These are phyloP conservation scores for rabbit (Oryctolagus cuniculus) DNA, from an alignment of 2,113 vertebrate genomes.

Conservation along the genomic window mOryCun1.1 NC_091453.1:129194001-129194500, in stretches of 20 bases:
- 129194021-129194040: not conserved
- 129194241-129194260: not conserved
- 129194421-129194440: not conserved
- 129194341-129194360: not conserved
- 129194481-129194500: not conserved
- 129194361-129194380: not conserved
- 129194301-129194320: not conserved
- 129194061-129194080: not conserved
- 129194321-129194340: not conserved
- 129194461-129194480: not conserved
- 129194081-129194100: constrained; percentile 13
- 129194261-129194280: not conserved
- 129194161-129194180: not conserved
- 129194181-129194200: not conserved
- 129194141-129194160: not conserved
- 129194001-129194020: not conserved
- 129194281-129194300: not conserved
- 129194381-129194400: not conserved
- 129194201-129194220: not conserved
- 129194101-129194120: not conserved
- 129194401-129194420: not conserved
- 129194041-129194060: no score
- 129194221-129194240: not conserved
- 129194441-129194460: not conserved
- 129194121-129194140: not conserved